Evolutionary conservation across 2,113 vertebrate species (phyloP).

Genomic region (Chaetura pelagica): DNA sequence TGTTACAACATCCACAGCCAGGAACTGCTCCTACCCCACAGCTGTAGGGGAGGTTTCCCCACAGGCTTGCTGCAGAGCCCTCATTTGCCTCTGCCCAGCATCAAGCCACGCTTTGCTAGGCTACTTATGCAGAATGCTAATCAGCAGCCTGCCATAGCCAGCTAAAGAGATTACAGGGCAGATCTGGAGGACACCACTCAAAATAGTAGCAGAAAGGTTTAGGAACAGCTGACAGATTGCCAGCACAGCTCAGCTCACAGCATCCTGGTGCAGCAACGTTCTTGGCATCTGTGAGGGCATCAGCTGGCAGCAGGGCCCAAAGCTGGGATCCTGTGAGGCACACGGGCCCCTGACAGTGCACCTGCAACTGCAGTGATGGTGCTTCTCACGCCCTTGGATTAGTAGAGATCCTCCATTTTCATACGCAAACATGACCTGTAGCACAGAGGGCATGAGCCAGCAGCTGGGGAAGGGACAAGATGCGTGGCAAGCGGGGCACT

Average conservation of each 20-base stretch:
- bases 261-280: rapidly evolving
- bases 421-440: not conserved
- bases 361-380: not conserved
- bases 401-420: not conserved
- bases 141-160: slow-evolving; percentile 13
- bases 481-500: rapidly evolving
- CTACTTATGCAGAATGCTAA: slow-evolving; percentile 49
- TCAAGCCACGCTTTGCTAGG: not conserved
- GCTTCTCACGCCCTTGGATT: not conserved
- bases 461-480: not conserved
- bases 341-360: rapidly evolving
- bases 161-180: slow-evolving; percentile 63
- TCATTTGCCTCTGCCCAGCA: not conserved
- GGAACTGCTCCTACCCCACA: not conserved
- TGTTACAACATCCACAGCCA: not conserved
- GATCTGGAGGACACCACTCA: slow-evolving; percentile 58
- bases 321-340: not conserved
- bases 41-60: not conserved
- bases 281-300: not conserved
- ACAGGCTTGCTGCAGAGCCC: slow-evolving; percentile 4
- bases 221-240: slow-evolving; percentile 46
- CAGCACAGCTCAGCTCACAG: rapidly evolving
- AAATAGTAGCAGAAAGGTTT: slow-evolving; percentile 69
- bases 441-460: not conserved
- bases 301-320: rapidly evolving